Percentiles rank a stretch among this genome's conserved stretches.
These are phyloP conservation scores for Caerostris darwini DNA, from an alignment of 1,140 invertebrate species.

Conservation along the genomic window DNA sequence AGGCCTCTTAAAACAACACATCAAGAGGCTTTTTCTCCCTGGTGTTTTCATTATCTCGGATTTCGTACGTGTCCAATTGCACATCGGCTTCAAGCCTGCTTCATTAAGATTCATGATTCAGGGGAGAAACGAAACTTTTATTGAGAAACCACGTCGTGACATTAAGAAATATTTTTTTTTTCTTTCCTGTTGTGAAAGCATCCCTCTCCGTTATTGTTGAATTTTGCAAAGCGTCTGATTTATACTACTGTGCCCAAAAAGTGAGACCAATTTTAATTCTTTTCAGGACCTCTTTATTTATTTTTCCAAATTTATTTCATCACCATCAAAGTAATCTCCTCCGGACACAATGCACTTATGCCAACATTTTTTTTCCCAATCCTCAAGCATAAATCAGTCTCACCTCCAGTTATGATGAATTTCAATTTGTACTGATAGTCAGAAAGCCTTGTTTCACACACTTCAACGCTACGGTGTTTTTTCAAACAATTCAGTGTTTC, in stretches of 20 bases:
- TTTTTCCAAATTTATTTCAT: no score
- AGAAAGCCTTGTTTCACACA: no score
- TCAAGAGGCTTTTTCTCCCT: neutral
- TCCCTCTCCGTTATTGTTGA: neutral
- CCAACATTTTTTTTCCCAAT: no score
- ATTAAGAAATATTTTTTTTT: neutral
- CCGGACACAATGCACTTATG: no score
- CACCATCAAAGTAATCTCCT: no score
- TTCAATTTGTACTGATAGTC: no score
- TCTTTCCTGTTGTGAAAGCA: constrained; percentile 13
- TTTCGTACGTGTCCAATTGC: neutral
- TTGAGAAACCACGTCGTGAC: neutral
- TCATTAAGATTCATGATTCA: constrained; percentile 33
- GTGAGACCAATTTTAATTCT: no score
- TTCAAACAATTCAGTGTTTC: no score
- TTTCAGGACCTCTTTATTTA: no score
- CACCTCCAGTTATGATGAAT: no score
- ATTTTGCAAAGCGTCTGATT: neutral
- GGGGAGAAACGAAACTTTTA: neutral
- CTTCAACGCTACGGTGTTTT: no score
- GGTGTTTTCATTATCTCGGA: constrained; percentile 24
- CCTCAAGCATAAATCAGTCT: no score
- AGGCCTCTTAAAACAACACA: neutral
- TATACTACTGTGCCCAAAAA: neutral
- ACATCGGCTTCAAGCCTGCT: neutral